A percentile compares a stretch with the other conserved stretches of the same genome.
Conservation (phyloP, 1,140 invertebrate species). For the Monochamus saltuarius region DNA sequence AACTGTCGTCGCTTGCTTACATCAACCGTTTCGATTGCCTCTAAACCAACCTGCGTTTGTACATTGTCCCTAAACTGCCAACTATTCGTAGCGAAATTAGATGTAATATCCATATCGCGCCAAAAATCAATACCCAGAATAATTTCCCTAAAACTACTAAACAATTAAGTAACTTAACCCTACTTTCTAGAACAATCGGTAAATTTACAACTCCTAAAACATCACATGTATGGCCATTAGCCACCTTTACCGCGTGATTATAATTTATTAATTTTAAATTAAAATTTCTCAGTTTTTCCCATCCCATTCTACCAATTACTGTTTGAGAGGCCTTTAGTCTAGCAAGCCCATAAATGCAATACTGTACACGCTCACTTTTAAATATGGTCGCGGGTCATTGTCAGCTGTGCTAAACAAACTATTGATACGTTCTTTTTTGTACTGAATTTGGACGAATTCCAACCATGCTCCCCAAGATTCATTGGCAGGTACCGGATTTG, state of each 20-base stretch:
- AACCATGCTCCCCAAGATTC: background rate
- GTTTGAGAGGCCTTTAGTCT: slow-evolving; percentile 9
- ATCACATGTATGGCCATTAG: background rate
- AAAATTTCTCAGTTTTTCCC: background rate
- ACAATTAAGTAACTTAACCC: background rate
- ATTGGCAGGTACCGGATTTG: too few species aligned
- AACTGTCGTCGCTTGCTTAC: background rate
- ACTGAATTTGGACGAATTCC: background rate
- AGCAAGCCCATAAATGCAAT: background rate
- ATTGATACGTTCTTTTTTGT: background rate
- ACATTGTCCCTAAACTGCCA: background rate
- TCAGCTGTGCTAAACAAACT: background rate
- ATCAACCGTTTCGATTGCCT: background rate
- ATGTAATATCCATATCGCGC: background rate
- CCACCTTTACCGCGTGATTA: background rate
- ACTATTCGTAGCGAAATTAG: background rate
- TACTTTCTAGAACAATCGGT: background rate
- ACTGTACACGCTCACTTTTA: slow-evolving; percentile 3
- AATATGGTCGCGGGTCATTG: slow-evolving; percentile 11
- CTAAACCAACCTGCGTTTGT: background rate
- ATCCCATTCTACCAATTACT: slow-evolving; percentile 3
- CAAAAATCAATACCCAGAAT: slow-evolving; percentile 7
- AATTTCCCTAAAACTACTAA: background rate
- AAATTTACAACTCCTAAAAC: slow-evolving; percentile 4
- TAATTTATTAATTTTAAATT: background rate